Evolutionary conservation across 2,797 vertebrate species (phyloP).

Genomic region (Sebastes dallii): DNA sequence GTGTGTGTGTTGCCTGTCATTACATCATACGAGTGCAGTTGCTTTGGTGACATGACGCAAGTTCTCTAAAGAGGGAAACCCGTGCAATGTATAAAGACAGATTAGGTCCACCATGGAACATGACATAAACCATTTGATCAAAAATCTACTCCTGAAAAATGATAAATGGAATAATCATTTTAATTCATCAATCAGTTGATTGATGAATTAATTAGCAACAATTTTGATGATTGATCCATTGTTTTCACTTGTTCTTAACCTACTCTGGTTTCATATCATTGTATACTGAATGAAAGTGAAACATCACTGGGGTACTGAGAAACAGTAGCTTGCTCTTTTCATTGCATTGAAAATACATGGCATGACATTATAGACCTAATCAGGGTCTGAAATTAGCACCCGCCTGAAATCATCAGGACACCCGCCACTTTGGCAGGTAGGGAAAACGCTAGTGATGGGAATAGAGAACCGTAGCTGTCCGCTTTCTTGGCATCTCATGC

Average conservation of each 20-base stretch:
- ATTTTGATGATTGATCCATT: not conserved
- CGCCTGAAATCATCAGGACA: no score
- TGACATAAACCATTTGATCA: not conserved
- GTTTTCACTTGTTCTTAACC: not conserved
- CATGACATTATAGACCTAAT: not conserved
- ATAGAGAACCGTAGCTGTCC: no score
- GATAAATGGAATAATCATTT: not conserved
- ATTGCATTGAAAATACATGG: not conserved
- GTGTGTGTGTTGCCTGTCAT: conserved; percentile 42
- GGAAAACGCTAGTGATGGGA: no score
- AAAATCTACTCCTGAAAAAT: not conserved
- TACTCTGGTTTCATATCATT: not conserved
- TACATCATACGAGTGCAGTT: conserved; percentile 54
- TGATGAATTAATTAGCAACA: not conserved
- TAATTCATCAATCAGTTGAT: not conserved
- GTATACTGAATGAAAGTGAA: not conserved
- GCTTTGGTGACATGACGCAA: conserved; percentile 52
- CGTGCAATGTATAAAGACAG: not conserved
- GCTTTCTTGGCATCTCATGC: no score
- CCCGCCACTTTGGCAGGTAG: no score
- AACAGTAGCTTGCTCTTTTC: not conserved
- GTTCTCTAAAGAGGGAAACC: conserved; percentile 40
- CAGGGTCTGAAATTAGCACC: no score
- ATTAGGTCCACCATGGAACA: not conserved
- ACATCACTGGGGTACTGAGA: not conserved